Conservation (phyloP, 1,140 invertebrate genomes). For the Drosophila asahinai region DNA sequence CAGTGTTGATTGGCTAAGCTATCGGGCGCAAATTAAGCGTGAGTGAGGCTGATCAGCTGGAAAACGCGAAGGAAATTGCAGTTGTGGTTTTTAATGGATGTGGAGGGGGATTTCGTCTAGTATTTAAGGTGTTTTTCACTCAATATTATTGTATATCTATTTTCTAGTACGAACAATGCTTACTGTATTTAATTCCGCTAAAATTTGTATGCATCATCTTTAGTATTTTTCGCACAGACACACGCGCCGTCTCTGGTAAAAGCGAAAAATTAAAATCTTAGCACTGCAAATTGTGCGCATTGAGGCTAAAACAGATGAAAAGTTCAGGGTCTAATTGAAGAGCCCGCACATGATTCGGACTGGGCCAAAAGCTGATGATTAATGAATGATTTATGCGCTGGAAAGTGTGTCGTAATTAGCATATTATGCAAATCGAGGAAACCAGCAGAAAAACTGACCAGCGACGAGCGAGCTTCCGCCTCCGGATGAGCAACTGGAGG, state of each 20-base stretch:
- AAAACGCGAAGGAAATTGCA: constrained; percentile 4
- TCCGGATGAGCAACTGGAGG: background rate
- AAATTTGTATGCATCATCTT: constrained; percentile 56
- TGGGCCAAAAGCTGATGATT: constrained; percentile 38
- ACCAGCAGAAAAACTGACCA: constrained; percentile 46
- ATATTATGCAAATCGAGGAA: constrained; percentile 68
- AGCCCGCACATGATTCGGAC: constrained; percentile 45
- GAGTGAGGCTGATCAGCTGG: background rate
- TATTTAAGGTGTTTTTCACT: background rate
- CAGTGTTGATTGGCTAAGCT: constrained; percentile 23
- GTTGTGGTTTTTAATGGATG: background rate
- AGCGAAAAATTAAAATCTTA: constrained; percentile 57
- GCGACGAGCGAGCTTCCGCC: background rate
- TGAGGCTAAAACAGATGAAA: constrained; percentile 37
- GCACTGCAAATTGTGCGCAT: constrained; percentile 58
- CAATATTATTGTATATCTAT: too few species aligned
- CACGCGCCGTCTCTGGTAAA: constrained; percentile 4
- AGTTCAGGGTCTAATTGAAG: constrained; percentile 52
- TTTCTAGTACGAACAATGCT: background rate
- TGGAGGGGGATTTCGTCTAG: background rate
- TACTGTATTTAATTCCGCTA: constrained; percentile 41
- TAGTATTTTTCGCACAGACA: constrained; percentile 7
- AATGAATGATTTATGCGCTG: constrained; percentile 72
- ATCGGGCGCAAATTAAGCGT: constrained; percentile 7
- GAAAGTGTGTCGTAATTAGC: constrained; percentile 70